These are phyloP conservation scores for Trichopria drosophilae DNA, from an alignment of 2,888 invertebrate species.

Conservation along the genomic window DNA sequence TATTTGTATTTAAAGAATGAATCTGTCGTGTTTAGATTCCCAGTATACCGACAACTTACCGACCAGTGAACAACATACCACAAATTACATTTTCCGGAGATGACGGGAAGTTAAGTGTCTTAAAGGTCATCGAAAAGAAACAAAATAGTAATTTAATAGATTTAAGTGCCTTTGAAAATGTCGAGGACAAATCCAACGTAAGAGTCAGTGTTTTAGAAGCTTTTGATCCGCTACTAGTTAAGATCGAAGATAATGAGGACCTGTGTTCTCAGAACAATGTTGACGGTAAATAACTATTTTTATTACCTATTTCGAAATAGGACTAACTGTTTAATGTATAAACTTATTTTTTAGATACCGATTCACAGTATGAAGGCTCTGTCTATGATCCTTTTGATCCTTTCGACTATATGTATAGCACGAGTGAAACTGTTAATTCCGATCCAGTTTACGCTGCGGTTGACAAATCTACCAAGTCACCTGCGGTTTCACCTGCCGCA, in stretches of 20 bases:
- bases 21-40: constrained; percentile 49
- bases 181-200: constrained; percentile 61
- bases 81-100: constrained; percentile 41
- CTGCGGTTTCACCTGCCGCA: constrained; percentile 59
- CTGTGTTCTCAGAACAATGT: constrained; percentile 37
- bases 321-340: constrained; percentile 1
- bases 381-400: constrained; percentile 78
- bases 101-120: constrained; percentile 53
- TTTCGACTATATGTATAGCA: constrained; percentile 75
- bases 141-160: constrained; percentile 65
- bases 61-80: constrained; percentile 33
- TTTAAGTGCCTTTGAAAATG: constrained; percentile 58
- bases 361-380: constrained; percentile 66
- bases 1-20: too few species aligned
- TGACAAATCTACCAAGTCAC: constrained; percentile 63
- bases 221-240: constrained; percentile 79
- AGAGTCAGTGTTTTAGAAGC: constrained; percentile 79
- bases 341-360: constrained; percentile 48
- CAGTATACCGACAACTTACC: constrained; percentile 53
- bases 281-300: constrained; percentile 32
- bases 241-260: constrained; percentile 62
- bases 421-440: constrained; percentile 65
- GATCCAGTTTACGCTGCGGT: constrained; percentile 74
- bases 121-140: constrained; percentile 59
- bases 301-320: neutral